Base-by-base conservation (phyloP, 2,797 vertebrate species). In the Trachurus trachurus region DNA sequence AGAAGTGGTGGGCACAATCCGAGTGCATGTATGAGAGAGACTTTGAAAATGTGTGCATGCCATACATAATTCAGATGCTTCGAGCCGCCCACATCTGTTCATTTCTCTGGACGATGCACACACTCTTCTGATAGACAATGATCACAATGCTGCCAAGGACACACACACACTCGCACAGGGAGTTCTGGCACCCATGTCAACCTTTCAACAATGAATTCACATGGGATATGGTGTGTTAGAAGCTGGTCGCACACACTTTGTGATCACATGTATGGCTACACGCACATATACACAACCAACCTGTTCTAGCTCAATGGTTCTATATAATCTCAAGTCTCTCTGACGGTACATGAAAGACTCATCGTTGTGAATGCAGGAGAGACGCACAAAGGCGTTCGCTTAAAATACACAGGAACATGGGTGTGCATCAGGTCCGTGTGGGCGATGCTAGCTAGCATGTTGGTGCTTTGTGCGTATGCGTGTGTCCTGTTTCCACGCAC, bases 51-150 rank as follows among this genome's bases (percentile, higher is more conserved):
- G 76, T 40, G 78, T 52, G 72, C 45, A 62, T 70, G 64, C 68
- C 39, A 83, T 90, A 76, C 81, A 89, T 90, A 86, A 90, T 91
- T 88, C 79, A 88, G 65, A 56, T 21, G 50, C 60, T 67, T 57
- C 2, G 2, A 81, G 80, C 54, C 34, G 8, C 77, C 61, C 84
- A 82, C 88, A 91, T 86, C 86, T 88, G 88, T 74, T 89, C 59
- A 39, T 79, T 73, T 78, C 74, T 78, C 80, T 71, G 72, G 78
- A 76, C 59, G 8, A 65, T 9, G 6, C 53, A 34, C 62, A 64
- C 65, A 39, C 52, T 45, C 71, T 26, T 88, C 71, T 83, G 81
- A 83, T 63, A 45, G 40, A 83, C 76, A 83, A 83, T 83, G 72
- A 86, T 88, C 66, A 71, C 68, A 21, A 17, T 68, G 64, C 79